phyloP scores from a whole-genome alignment of 2,797 vertebrate species.

The Linurgus olivaceus region DNA sequence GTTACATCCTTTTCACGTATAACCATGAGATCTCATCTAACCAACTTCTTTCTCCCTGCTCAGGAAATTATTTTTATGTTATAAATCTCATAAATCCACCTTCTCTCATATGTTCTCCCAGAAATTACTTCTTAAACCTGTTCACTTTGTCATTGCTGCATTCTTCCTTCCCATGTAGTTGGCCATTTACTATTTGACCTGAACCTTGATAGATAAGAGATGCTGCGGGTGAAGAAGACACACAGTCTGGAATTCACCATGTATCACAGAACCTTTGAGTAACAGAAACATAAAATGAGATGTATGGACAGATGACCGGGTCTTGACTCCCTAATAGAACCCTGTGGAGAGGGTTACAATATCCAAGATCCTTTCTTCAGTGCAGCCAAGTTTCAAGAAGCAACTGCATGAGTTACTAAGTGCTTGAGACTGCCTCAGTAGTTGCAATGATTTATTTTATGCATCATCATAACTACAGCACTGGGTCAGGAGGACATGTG shows the following conservation, averaged over 20 bases:
- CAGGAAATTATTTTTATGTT: not conserved
- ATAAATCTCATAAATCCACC: not conserved
- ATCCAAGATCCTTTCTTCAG: conserved; percentile 33
- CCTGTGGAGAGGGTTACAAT: conserved; percentile 29
- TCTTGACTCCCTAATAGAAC: conserved; percentile 42
- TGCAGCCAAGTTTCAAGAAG: conserved; percentile 54
- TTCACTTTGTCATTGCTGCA: not conserved
- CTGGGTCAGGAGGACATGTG: conserved; percentile 13
- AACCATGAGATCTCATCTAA: not conserved
- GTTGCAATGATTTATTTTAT: conserved; percentile 60
- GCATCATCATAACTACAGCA: conserved; percentile 17
- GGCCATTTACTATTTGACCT: not conserved
- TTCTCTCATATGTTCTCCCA: not conserved
- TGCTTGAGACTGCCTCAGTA: conserved; percentile 44
- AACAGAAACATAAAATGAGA: conserved; percentile 8
- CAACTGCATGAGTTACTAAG: conserved; percentile 35
- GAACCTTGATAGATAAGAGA: not conserved
- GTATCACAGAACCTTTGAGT: not conserved
- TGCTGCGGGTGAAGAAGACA: not conserved
- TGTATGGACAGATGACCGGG: conserved; percentile 20
- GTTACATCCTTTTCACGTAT: not conserved
- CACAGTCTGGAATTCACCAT: not conserved
- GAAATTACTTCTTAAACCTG: not conserved
- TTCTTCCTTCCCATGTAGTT: not conserved
- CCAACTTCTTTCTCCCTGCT: not conserved